Evolutionary conservation across 2,113 vertebrate genomes (phyloP).

Genomic region (Xiphophorus hellerii): DNA sequence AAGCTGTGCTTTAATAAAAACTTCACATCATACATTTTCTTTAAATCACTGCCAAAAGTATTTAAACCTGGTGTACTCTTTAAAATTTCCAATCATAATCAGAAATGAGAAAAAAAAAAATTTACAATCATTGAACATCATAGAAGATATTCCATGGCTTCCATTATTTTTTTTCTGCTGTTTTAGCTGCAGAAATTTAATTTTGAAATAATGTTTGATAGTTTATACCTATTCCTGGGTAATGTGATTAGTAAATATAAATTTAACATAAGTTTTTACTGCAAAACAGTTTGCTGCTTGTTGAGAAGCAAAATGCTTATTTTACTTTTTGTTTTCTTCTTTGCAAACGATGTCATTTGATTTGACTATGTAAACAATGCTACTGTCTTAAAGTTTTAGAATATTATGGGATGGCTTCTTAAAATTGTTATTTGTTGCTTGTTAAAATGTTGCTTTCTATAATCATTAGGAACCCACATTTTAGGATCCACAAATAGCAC

Average conservation of each 20-base stretch:
- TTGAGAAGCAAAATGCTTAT: background rate
- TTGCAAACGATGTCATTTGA: background rate
- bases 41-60: background rate
- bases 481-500: background rate
- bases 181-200: no score
- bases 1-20: background rate
- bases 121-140: no score
- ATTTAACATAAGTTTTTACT: background rate
- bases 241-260: constrained; percentile 21
- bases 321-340: background rate
- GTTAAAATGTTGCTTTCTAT: background rate
- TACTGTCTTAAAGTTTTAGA: background rate
- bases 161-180: no score
- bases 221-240: constrained; percentile 20
- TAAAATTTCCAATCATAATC: background rate
- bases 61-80: background rate
- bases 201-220: background rate
- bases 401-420: background rate
- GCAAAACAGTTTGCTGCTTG: background rate
- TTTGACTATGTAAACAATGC: background rate
- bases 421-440: background rate
- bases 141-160: background rate
- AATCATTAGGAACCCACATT: constrained; percentile 1
- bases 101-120: background rate
- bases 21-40: constrained; percentile 5